These are phyloP conservation scores for Pelusios castaneus DNA, from an alignment of 2,113 vertebrate genomes.

Conservation along the genomic window DNA sequence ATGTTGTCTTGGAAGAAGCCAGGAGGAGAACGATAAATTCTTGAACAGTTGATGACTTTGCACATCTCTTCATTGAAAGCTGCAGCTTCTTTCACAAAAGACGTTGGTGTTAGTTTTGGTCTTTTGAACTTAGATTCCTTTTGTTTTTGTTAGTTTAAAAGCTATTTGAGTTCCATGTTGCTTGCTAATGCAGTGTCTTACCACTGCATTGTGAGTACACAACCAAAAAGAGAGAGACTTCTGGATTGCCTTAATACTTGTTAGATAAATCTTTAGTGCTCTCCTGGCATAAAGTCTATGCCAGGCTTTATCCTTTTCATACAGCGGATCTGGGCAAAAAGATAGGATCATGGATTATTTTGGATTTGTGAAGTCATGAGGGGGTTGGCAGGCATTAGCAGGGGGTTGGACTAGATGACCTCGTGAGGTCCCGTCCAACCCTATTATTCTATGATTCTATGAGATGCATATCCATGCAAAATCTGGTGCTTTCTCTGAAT, in stretches of 20 bases:
- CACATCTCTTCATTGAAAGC: background rate
- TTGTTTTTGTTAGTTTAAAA: background rate
- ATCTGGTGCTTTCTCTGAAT: background rate
- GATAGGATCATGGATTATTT: background rate
- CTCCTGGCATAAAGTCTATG: background rate
- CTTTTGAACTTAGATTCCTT: background rate
- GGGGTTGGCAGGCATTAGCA: too few species aligned
- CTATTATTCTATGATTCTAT: too few species aligned
- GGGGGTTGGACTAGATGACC: too few species aligned
- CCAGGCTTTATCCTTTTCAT: background rate
- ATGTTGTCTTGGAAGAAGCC: background rate
- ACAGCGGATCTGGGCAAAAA: background rate
- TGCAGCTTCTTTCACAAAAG: background rate
- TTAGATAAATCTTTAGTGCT: background rate
- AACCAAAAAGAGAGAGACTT: background rate
- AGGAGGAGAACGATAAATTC: background rate
- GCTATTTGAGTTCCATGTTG: background rate
- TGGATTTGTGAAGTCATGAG: background rate
- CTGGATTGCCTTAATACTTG: background rate
- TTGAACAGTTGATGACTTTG: background rate
- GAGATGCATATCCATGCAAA: background rate
- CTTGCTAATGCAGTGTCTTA: background rate
- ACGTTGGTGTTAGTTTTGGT: background rate
- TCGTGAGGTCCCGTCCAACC: too few species aligned
- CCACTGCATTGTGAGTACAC: background rate